Evolutionary conservation across 1,140 invertebrate species (phyloP), one percentile per base, ranked within the genome.

Genomic region (Drosophila ananassae): DNA sequence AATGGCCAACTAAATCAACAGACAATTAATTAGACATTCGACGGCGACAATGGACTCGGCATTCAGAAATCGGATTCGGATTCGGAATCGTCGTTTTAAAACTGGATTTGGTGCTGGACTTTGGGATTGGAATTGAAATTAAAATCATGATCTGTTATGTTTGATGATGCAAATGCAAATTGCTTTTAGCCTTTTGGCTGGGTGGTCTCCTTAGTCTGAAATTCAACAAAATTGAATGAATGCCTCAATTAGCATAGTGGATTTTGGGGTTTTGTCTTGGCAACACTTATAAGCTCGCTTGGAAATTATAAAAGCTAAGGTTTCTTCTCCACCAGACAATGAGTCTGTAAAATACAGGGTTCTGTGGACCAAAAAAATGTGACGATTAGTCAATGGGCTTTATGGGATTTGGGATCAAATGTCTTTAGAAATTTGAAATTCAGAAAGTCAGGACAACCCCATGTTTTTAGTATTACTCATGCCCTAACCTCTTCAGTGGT

Each of bases 11-110:
- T 78, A 85, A 85, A 87, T 85, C 82, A 85, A 87, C 74, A 87
- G 77, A 87, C 82, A 85, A 87, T 85, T 85, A 85, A 85, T 85
- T 85, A 81, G 59, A 78, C 64, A 87, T 74, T 74, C 58, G 71
- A 73, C 71, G 73, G 72, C 28, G 55, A 78, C 77, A 78, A 74
- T 62, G 55, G 48, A 52, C 37, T 37, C 32, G 22, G 44, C 44
- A 47, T 47, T 47, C 44, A 22, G 12, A 34, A 47, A 64, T 51
- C 41, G 25, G 24, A 17, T 17, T 17, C 17, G 17, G 17, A 17
- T 17, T 17, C 17, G 17, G 17, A 17, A 0, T 17, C 17, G 17
- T 17, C 75, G 66, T 68, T 37, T 69, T 28, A n/a, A 74, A 74
- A 74, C 51, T 64, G 71, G 71, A 74, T 48, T 52, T 61, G 24